These are phyloP conservation scores for Holocentrus rufus DNA, from an alignment of 2,797 vertebrate species.

Conservation along the genomic window DNA sequence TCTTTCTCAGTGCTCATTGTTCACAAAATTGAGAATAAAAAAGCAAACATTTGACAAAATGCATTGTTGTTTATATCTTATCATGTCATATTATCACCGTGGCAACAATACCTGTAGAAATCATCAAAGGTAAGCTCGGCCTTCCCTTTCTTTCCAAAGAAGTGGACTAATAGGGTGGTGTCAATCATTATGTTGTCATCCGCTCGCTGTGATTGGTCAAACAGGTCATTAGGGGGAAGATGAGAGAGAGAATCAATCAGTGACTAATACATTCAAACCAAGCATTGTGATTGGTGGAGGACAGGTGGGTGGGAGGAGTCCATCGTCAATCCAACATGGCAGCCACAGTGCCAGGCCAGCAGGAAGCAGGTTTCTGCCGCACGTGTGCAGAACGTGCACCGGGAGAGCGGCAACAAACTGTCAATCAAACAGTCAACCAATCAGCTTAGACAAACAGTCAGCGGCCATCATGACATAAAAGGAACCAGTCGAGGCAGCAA, in stretches of 20 bases:
- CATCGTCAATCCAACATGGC: slow-evolving; percentile 63
- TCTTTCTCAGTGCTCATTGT: too few relatives aligned
- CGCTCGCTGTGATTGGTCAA: slow-evolving; percentile 82
- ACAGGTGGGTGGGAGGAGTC: slow-evolving; percentile 36
- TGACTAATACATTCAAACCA: slow-evolving; percentile 25
- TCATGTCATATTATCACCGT: neutral
- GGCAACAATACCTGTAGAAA: slow-evolving; percentile 81
- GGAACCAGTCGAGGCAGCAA: slow-evolving; percentile 66
- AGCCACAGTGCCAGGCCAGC: slow-evolving; percentile 54
- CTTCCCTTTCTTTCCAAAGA: slow-evolving; percentile 98
- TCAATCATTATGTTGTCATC: slow-evolving; percentile 92
- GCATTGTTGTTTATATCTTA: too few relatives aligned
- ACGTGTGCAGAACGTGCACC: slow-evolving; percentile 49
- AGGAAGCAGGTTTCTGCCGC: slow-evolving; percentile 58
- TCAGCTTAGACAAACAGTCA: slow-evolving; percentile 52
- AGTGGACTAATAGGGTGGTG: slow-evolving; percentile 95
- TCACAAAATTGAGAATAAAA: too few relatives aligned
- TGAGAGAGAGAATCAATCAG: slow-evolving; percentile 39
- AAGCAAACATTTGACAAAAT: neutral
- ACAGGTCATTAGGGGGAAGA: slow-evolving; percentile 37
- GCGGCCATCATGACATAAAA: slow-evolving; percentile 39
- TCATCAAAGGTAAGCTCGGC: slow-evolving; percentile 98
- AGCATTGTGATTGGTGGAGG: slow-evolving; percentile 33
- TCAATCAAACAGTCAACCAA: slow-evolving; percentile 42
- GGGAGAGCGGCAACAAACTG: slow-evolving; percentile 37